Evolutionary conservation across 2,888 invertebrate species (phyloP).

Genomic region (Heliconius ismenius): DNA sequence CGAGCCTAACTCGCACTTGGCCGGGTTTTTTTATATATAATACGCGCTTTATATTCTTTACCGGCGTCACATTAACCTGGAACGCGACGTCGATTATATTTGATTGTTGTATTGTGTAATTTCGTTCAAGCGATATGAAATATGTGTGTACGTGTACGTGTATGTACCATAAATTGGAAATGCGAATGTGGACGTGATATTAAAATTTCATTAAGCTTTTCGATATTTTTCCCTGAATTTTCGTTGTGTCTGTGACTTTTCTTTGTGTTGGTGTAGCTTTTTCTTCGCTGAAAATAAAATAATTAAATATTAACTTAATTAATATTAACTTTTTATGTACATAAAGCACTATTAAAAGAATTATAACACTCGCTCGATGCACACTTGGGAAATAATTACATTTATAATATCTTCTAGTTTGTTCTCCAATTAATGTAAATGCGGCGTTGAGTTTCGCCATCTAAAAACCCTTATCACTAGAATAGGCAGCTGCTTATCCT

Average conservation of each 20-base stretch:
- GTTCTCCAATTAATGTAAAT: neutral
- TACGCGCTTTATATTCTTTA: slow-evolving; percentile 43
- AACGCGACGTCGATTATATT: slow-evolving; percentile 30
- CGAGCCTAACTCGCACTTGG: neutral
- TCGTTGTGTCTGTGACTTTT: neutral
- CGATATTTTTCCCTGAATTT: slow-evolving; percentile 14
- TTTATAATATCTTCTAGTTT: neutral
- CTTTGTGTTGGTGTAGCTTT: neutral
- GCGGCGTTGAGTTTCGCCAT: neutral
- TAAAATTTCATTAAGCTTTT: slow-evolving; percentile 24
- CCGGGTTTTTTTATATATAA: slow-evolving; percentile 27
- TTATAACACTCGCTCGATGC: neutral
- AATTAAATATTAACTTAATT: too few species aligned
- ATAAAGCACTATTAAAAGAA: too few species aligned
- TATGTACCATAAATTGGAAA: slow-evolving; percentile 21
- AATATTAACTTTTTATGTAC: too few species aligned
- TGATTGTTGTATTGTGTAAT: slow-evolving; percentile 39
- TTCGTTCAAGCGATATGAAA: slow-evolving; percentile 26
- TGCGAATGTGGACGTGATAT: slow-evolving; percentile 15
- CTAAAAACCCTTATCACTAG: neutral
- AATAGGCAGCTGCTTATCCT: neutral
- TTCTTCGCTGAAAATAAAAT: too few species aligned
- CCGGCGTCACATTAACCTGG: slow-evolving; percentile 41
- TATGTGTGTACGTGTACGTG: slow-evolving; percentile 7
- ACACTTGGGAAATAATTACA: neutral